Conservation (phyloP, 2,797 vertebrate genomes). For the Distichodus sexfasciatus region DNA sequence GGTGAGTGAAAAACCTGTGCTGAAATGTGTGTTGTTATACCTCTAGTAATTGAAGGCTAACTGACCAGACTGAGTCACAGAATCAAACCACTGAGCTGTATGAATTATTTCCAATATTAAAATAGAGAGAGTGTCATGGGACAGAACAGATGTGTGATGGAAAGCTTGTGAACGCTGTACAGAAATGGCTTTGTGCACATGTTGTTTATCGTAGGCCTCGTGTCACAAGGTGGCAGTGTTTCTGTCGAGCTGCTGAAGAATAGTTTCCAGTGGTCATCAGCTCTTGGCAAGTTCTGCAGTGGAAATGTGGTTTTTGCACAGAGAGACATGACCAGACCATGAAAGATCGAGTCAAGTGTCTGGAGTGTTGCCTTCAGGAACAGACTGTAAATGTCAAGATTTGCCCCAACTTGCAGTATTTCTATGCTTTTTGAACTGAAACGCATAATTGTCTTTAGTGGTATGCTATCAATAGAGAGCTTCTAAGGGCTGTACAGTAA, state of each 20-base stretch:
- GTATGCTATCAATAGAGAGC: conserved; percentile 29
- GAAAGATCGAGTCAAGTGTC: conserved; percentile 60
- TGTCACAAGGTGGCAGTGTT: conserved; percentile 70
- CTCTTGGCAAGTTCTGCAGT: conserved; percentile 57
- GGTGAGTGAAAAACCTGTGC: too few species aligned
- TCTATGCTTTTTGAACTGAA: conserved; percentile 55
- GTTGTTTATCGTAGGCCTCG: conserved; percentile 14
- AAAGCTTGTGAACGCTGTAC: neutral
- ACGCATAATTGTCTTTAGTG: conserved; percentile 52
- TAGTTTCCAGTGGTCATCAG: conserved; percentile 72
- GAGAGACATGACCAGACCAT: conserved; percentile 69
- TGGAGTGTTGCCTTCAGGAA: conserved; percentile 50
- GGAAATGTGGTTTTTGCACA: conserved; percentile 70
- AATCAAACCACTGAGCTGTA: neutral
- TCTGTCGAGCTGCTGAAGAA: conserved; percentile 60
- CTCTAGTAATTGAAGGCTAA: neutral
- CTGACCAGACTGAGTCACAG: neutral
- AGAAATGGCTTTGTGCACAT: conserved; percentile 46
- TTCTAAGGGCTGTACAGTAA: conserved; percentile 13
- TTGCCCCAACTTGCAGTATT: conserved; percentile 15
- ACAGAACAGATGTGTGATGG: neutral
- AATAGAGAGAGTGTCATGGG: neutral
- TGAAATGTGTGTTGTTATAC: too few species aligned
- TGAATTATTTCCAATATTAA: too few species aligned
- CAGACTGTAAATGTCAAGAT: conserved; percentile 41